These are phyloP conservation scores for Pholis gunnellus DNA, from an alignment of 2,113 vertebrate species.

Conservation along the genomic window DNA sequence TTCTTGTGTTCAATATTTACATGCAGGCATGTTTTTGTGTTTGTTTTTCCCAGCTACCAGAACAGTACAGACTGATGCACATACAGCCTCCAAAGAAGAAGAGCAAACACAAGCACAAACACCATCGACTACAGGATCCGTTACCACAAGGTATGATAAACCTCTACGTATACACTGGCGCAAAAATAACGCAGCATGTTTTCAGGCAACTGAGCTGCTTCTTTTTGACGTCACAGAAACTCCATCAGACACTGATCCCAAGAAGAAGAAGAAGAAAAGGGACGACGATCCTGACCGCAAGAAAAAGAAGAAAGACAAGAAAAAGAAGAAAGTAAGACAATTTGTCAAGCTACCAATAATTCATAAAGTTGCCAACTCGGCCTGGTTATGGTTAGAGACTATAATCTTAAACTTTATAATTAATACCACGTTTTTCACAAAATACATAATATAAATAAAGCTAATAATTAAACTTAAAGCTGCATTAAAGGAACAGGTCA, in stretches of 20 bases:
- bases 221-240: slow-evolving; percentile 85
- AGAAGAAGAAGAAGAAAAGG: slow-evolving; percentile 99
- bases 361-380: not conserved
- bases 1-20: not conserved
- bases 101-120: slow-evolving; percentile 96
- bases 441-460: not conserved
- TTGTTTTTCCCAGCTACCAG: slow-evolving; percentile 86
- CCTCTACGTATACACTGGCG: slow-evolving; percentile 34
- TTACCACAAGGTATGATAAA: slow-evolving; percentile 90
- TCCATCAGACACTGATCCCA: slow-evolving; percentile 97
- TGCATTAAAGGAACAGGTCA: not conserved
- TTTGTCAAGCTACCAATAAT: not conserved
- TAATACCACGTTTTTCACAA: not conserved
- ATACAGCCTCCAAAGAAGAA: slow-evolving; percentile 99
- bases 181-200: not conserved
- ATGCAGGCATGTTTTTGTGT: slow-evolving; percentile 3
- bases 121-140: slow-evolving; percentile 94
- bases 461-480: not conserved
- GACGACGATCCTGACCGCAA: slow-evolving; percentile 97
- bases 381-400: not conserved
- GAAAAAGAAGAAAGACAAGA: slow-evolving; percentile 99
- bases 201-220: slow-evolving; percentile 1
- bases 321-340: slow-evolving; percentile 94
- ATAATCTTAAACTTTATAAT: not conserved
- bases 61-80: slow-evolving; percentile 98